A percentile compares a stretch with the other conserved stretches of the same genome.
phyloP scores from a whole-genome alignment of 1,140 invertebrate genomes.

The Hesperophylax magnus region DNA sequence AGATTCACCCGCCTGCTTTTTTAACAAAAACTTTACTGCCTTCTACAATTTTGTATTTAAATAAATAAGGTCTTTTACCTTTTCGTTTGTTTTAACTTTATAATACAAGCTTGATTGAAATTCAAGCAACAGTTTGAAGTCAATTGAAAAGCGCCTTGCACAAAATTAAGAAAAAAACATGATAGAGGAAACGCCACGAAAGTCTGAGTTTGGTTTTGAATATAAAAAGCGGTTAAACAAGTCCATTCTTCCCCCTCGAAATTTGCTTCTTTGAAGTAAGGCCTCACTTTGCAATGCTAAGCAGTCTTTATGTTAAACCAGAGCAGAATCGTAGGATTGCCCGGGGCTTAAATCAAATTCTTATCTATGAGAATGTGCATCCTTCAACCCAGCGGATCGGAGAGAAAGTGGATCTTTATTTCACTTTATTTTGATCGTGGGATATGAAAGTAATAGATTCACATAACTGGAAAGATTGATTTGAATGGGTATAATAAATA shows the following conservation, averaged over 20 bases:
- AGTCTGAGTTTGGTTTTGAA: slow-evolving; percentile 45
- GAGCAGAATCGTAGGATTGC: slow-evolving; percentile 30
- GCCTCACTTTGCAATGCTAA: slow-evolving; percentile 48
- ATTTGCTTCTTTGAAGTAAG: slow-evolving; percentile 43
- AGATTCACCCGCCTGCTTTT: too few relatives aligned
- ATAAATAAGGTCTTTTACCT: too few relatives aligned
- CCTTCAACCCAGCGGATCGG: neutral
- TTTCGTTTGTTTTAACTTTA: neutral
- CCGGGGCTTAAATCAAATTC: slow-evolving; percentile 37
- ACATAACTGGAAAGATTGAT: too few relatives aligned
- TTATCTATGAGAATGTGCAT: slow-evolving; percentile 29
- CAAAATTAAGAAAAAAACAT: slow-evolving; percentile 15
- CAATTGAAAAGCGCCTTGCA: slow-evolving; percentile 4
- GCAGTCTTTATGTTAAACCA: slow-evolving; percentile 45
- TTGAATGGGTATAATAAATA: too few relatives aligned
- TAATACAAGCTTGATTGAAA: slow-evolving; percentile 6
- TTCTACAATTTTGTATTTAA: neutral
- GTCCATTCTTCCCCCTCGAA: slow-evolving; percentile 40
- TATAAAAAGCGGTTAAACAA: slow-evolving; percentile 47
- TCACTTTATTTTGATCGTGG: neutral
- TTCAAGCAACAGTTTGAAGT: slow-evolving; percentile 8
- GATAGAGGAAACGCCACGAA: slow-evolving; percentile 10
- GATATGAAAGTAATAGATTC: too few relatives aligned
- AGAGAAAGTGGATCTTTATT: neutral
- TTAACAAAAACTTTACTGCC: neutral